Evolutionary conservation across 2,797 vertebrate species (phyloP).

Genomic region (Gastrophryne carolinensis): DNA sequence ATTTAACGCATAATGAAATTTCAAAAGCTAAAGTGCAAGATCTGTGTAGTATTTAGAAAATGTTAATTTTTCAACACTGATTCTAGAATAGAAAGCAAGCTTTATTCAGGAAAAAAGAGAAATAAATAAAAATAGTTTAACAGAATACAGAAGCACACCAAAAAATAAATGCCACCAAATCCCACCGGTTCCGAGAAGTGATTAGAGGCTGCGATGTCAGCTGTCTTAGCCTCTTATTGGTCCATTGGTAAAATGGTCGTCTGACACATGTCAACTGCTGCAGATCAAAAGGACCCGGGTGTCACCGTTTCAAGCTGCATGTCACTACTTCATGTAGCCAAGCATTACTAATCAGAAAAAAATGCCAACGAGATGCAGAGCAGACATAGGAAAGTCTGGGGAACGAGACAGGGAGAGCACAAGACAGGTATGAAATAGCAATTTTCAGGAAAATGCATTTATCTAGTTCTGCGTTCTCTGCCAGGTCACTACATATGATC

Average conservation of each 20-base stretch:
- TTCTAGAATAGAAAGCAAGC: background rate
- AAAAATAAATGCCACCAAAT: constrained; percentile 16
- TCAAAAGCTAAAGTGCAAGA: background rate
- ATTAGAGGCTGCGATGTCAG: constrained; percentile 26
- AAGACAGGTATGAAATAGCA: background rate
- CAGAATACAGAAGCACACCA: background rate
- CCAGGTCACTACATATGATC: no score
- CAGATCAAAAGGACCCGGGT: constrained; percentile 35
- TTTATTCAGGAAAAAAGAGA: background rate
- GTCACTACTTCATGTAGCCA: constrained; percentile 39
- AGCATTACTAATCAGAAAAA: constrained; percentile 41
- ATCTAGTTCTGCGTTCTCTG: no score
- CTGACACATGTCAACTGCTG: constrained; percentile 34
- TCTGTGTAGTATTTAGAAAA: background rate
- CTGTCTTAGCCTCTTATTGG: constrained; percentile 34
- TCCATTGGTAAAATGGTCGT: constrained; percentile 31
- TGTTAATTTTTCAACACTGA: background rate
- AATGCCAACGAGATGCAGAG: constrained; percentile 16
- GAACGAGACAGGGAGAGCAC: background rate
- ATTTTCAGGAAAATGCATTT: background rate
- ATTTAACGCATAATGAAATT: background rate
- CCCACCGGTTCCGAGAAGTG: background rate
- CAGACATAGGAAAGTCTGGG: background rate
- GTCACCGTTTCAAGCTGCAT: constrained; percentile 25
- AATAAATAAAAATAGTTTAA: background rate